Evolutionary conservation across 30 jellyfish, hydroid and myxozoan genomes (phyloP).

Genomic region (Pseudorhiza aurosa): DNA sequence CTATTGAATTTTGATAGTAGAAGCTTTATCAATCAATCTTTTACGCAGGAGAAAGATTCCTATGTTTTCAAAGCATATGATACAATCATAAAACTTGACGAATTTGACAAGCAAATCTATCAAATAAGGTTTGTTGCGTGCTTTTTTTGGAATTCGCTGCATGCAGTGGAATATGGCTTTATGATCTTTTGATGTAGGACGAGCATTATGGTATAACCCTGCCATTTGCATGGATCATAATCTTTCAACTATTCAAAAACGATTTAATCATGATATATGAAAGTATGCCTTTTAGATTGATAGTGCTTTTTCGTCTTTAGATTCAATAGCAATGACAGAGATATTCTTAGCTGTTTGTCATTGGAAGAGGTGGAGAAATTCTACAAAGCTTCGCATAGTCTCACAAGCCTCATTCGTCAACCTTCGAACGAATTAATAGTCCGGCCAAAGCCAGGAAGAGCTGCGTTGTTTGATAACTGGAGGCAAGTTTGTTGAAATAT

Average conservation of each 20-base stretch:
- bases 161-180: no score
- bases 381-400: slow-evolving; percentile 53
- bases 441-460: slow-evolving; percentile 81
- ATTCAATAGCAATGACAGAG: slow-evolving; percentile 67
- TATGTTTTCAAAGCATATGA: slow-evolving; percentile 40
- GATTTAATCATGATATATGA: no score
- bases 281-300: no score
- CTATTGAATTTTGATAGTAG: no score
- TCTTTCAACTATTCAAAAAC: no score
- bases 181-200: no score
- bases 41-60: slow-evolving; percentile 42
- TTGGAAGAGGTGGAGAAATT: slow-evolving; percentile 78
- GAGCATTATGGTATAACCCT: no score
- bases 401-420: slow-evolving; percentile 33
- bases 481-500: no score
- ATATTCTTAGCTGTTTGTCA: slow-evolving; percentile 58
- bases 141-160: no score
- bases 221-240: no score
- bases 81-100: slow-evolving; percentile 60
- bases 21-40: no score
- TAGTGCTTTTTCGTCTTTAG: slow-evolving; percentile 13
- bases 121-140: slow-evolving; percentile 78
- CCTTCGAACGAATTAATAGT: slow-evolving; percentile 51
- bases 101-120: slow-evolving; percentile 49
- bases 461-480: slow-evolving; percentile 79